Conservation (phyloP, 2,113 vertebrate genomes). For the Falco punctatus region DNA sequence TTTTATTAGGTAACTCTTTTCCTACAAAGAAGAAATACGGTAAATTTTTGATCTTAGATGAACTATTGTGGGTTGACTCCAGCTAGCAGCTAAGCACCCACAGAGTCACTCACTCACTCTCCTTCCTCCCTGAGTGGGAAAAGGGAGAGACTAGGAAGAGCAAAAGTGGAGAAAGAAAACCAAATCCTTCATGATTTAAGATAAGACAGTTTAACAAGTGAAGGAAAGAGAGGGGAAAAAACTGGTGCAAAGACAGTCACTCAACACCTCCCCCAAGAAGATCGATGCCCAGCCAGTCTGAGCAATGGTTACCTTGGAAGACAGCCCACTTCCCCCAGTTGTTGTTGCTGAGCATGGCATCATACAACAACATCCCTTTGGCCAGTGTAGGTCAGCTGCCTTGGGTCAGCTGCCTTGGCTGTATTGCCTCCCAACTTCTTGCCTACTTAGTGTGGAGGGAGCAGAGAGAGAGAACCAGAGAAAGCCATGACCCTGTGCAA, state of each 20-base stretch:
- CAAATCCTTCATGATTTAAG: not conserved
- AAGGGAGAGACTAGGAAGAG: not conserved
- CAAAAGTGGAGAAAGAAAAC: not conserved
- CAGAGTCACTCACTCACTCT: not conserved
- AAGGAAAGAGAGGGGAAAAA: not conserved
- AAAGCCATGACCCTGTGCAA: not conserved
- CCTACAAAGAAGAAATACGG: not conserved
- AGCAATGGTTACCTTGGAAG: not conserved
- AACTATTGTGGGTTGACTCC: not conserved
- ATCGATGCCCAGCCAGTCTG: accelerated
- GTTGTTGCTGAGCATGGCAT: not conserved
- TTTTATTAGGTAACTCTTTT: not conserved
- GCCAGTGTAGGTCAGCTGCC: not conserved
- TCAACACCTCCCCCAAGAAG: not conserved
- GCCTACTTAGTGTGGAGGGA: not conserved
- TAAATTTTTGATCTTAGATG: not conserved
- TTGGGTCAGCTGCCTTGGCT: not conserved
- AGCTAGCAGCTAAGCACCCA: not conserved
- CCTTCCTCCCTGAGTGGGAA: not conserved
- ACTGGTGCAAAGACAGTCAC: not conserved
- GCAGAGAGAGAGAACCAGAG: not conserved
- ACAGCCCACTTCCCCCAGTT: not conserved
- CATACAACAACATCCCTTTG: not conserved
- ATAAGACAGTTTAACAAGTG: not conserved
- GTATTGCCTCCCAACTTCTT: not conserved